These are phyloP conservation scores for Bubo blakistoni DNA, from an alignment of 2,113 vertebrate genomes.

Conservation along the genomic window DNA sequence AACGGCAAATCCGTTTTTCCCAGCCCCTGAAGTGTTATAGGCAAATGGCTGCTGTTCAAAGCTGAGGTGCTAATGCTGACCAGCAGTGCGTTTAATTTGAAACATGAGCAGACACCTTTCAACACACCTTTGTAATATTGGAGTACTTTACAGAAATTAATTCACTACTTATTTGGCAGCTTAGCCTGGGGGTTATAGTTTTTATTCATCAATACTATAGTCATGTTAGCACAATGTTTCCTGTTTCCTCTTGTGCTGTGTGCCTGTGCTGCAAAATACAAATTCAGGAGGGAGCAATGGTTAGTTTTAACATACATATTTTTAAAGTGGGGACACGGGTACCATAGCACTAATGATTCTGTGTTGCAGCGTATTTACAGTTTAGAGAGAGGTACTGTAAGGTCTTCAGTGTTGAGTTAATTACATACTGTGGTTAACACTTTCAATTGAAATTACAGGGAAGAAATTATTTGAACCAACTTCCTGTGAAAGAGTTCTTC, in stretches of 20 bases:
- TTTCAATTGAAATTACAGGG: constrained; percentile 69
- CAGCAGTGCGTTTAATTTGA: constrained; percentile 99
- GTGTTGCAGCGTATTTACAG: constrained; percentile 27
- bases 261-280: constrained; percentile 9
- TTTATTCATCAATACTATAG: constrained; percentile 76
- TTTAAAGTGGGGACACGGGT: not conserved
- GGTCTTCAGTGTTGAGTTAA: constrained; percentile 73
- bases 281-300: not conserved
- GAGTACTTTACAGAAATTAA: constrained; percentile 99
- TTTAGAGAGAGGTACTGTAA: constrained; percentile 57
- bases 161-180: constrained; percentile 88
- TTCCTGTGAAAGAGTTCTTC: constrained; percentile 24
- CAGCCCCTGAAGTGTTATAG: constrained; percentile 91
- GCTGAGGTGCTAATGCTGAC: constrained; percentile 98
- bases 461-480: constrained; percentile 38
- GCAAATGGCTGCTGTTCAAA: constrained; percentile 88
- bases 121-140: constrained; percentile 99
- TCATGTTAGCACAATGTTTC: constrained; percentile 73
- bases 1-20: constrained; percentile 93
- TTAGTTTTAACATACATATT: not conserved
- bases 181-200: constrained; percentile 65
- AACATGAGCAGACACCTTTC: constrained; percentile 99
- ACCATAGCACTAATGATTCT: not conserved
- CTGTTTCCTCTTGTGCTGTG: constrained; percentile 48
- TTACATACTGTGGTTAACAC: constrained; percentile 72